phyloP scores from a whole-genome alignment of 2,888 invertebrate species.

The Cantharis rufa region DNA sequence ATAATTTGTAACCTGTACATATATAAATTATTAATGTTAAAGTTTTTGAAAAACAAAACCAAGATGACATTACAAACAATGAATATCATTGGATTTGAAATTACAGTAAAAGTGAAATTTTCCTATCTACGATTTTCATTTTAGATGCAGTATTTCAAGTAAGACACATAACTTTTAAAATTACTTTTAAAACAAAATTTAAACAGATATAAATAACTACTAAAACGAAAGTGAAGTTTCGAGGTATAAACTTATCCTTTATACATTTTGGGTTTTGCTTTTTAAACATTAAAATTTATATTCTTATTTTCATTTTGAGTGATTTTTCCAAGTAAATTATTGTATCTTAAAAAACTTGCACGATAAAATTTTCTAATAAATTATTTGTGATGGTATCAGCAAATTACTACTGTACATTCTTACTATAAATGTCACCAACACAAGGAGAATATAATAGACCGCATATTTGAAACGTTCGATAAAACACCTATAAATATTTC shows the following conservation, averaged over 20 bases:
- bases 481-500: conserved; percentile 29
- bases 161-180: not conserved
- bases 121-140: not conserved
- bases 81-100: not conserved
- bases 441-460: conserved; percentile 25
- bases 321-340: not conserved
- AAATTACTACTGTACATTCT: conserved; percentile 22
- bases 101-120: not conserved
- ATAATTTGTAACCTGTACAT: too few species aligned
- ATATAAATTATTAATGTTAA: too few species aligned
- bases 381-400: conserved; percentile 21
- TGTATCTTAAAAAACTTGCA: not conserved
- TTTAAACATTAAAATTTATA: not conserved
- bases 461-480: conserved; percentile 29
- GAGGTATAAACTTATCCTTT: not conserved
- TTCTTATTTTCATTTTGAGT: not conserved
- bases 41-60: not conserved
- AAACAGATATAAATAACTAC: not conserved
- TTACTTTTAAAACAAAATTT: not conserved
- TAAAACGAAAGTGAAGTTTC: not conserved
- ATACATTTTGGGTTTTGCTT: not conserved
- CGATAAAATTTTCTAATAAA: not conserved
- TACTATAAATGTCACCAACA: conserved; percentile 26
- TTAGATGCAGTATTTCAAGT: not conserved
- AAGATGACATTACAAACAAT: not conserved